phyloP scores from a whole-genome alignment of 1,140 invertebrate species.

The Ruditapes philippinarum region DNA sequence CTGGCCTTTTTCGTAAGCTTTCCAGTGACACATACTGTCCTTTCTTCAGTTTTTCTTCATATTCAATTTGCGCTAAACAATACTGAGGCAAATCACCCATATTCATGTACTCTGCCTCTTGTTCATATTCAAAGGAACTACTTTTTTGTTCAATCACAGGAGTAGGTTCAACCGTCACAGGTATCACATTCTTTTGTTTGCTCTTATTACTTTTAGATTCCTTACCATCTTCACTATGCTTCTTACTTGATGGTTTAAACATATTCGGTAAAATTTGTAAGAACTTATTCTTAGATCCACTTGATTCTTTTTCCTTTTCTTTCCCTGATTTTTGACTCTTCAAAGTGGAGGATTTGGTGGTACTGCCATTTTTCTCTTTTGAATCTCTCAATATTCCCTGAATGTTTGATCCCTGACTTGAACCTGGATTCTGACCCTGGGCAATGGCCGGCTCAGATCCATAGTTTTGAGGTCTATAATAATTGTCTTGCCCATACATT shows the following conservation, averaged over 20 bases:
- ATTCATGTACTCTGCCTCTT: conserved; percentile 61
- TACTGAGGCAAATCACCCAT: conserved; percentile 62
- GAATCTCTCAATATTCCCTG: conserved; percentile 58
- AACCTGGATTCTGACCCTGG: conserved; percentile 12
- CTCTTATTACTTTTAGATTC: conserved; percentile 33
- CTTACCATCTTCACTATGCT: background rate
- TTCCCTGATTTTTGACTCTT: conserved; percentile 47
- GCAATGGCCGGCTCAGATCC: conserved; percentile 10
- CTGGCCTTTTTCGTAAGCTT: conserved; percentile 72
- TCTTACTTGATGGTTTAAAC: conserved; percentile 65
- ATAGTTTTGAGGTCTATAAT: conserved; percentile 71
- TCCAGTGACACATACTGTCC: conserved; percentile 72
- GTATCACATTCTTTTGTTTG: conserved; percentile 35
- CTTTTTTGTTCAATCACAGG: conserved; percentile 56
- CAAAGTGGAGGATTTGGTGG: conserved; percentile 55
- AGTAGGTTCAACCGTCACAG: conserved; percentile 45
- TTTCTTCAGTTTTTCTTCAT: conserved; percentile 67
- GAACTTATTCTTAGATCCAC: conserved; percentile 48
- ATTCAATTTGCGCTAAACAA: conserved; percentile 58
- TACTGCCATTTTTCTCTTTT: conserved; percentile 59
- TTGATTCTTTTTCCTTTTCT: conserved; percentile 36
- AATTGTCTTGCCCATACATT: conserved; percentile 75
- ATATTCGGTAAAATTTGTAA: conserved; percentile 64
- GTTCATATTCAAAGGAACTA: conserved; percentile 51
- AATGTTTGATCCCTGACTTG: conserved; percentile 40